Percentiles rank a stretch among this genome's conserved stretches.
Conservation (phyloP, 2,797 vertebrate species). For the Hybognathus amarus region DNA sequence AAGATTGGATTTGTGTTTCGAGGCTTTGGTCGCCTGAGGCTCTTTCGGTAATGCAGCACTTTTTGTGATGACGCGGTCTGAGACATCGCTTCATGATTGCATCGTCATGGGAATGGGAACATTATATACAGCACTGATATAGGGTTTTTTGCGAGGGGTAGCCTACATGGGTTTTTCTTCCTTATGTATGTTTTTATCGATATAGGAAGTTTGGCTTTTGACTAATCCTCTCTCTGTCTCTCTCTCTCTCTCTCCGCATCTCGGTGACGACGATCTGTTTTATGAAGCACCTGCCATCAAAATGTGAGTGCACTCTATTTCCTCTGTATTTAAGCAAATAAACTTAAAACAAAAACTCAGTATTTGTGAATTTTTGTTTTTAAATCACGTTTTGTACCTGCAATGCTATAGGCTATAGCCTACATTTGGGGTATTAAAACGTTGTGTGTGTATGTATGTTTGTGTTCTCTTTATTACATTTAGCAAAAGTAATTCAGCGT, state of each 20-base stretch:
- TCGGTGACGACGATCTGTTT: conserved; percentile 55
- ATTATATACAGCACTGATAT: not conserved
- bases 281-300: conserved; percentile 65
- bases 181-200: not conserved
- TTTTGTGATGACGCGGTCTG: conserved; percentile 46
- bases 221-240: conserved; percentile 41
- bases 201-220: conserved; percentile 37
- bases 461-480: not conserved
- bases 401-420: no score
- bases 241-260: not conserved
- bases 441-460: no score
- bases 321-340: not conserved
- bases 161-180: not conserved
- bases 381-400: not conserved
- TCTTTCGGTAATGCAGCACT: conserved; percentile 52
- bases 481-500: not conserved
- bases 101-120: not conserved
- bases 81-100: conserved; percentile 2
- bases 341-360: not conserved
- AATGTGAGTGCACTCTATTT: conserved; percentile 72
- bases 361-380: not conserved
- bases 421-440: not conserved
- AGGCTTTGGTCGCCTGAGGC: conserved; percentile 32
- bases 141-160: not conserved
- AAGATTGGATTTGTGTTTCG: conserved; percentile 25